phyloP scores from a whole-genome alignment of 2,888 invertebrate genomes.

The Plusia festucae region DNA sequence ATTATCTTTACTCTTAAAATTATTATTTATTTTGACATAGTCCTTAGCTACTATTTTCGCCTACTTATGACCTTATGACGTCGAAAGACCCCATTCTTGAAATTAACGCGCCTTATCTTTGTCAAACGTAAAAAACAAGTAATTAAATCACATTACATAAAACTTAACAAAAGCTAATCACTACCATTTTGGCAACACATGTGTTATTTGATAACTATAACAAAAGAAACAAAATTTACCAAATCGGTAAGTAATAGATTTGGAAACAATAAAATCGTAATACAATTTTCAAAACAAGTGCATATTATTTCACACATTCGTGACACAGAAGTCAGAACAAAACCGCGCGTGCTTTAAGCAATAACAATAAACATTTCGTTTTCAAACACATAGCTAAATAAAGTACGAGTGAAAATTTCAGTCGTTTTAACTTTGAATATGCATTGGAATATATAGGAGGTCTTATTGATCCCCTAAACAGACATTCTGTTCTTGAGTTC shows the following conservation, averaged over 20 bases:
- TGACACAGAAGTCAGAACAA: conserved; percentile 44
- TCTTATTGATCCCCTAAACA: conserved; percentile 8
- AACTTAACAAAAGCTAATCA: background rate
- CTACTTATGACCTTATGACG: no score
- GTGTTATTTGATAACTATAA: background rate
- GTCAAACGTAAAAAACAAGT: background rate
- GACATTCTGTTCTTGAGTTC: background rate
- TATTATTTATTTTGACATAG: background rate
- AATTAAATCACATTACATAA: background rate
- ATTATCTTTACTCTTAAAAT: no score
- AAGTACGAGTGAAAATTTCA: conserved; percentile 29
- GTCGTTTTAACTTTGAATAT: background rate
- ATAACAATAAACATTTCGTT: conserved; percentile 41
- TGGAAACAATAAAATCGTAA: conserved; percentile 7
- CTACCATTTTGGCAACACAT: background rate
- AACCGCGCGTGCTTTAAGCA: conserved; percentile 37
- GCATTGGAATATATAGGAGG: background rate
- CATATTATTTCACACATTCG: conserved; percentile 41
- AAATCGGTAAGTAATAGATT: background rate
- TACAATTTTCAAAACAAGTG: conserved; percentile 17
- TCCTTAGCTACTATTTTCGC: no score
- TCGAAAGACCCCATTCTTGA: no score
- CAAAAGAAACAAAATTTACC: background rate
- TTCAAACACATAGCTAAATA: conserved; percentile 29
- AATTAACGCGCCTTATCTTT: no score